Conservation (phyloP, 2,797 vertebrate species). For the Echiichthys vipera region DNA sequence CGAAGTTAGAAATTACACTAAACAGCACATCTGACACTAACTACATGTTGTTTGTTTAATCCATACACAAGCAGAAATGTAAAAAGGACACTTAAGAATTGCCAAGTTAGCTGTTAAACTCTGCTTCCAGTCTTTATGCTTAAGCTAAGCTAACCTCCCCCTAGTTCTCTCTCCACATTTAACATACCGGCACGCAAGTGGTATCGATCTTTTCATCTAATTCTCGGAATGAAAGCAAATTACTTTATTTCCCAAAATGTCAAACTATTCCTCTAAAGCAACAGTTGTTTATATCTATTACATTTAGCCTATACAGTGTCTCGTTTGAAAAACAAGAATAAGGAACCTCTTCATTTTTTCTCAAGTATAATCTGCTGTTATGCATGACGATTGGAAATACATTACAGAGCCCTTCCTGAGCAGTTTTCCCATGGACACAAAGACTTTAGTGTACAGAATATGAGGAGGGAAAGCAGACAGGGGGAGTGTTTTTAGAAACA, state of each 20-base stretch:
- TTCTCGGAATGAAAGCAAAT: neutral
- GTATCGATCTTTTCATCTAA: neutral
- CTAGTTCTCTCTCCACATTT: neutral
- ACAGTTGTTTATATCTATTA: neutral
- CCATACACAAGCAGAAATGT: neutral
- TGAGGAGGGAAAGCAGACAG: constrained; percentile 6
- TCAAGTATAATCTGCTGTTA: neutral
- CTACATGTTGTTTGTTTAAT: neutral
- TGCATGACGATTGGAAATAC: constrained; percentile 21
- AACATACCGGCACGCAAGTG: neutral
- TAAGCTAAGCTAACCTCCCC: neutral
- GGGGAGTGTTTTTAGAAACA: neutral
- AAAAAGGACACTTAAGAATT: neutral
- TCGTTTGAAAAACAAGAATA: neutral
- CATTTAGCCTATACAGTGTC: neutral
- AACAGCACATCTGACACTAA: no score
- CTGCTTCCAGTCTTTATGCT: neutral
- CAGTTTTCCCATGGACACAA: constrained; percentile 51
- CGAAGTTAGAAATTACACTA: neutral
- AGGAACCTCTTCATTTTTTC: neutral
- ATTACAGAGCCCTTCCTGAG: constrained; percentile 44
- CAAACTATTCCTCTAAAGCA: neutral
- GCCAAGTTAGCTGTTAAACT: neutral
- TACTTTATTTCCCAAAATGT: neutral
- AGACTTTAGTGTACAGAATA: constrained; percentile 49